phyloP scores from a whole-genome alignment of 2,888 invertebrate genomes.

The Pemphredon lugubris region DNA sequence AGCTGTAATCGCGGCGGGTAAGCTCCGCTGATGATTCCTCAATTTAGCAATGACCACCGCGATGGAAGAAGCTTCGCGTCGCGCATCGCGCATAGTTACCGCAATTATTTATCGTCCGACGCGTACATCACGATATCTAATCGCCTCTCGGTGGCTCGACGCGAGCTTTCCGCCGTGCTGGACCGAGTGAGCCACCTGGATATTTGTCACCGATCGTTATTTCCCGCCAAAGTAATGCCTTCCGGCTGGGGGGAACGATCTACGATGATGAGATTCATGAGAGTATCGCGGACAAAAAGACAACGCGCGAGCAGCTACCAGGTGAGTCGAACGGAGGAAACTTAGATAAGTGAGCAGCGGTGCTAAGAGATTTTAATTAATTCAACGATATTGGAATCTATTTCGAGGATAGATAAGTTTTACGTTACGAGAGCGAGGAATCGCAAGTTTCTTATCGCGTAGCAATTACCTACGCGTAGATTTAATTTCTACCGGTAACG shows the following conservation, averaged over 20 bases:
- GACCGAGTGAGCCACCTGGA: slow-evolving; percentile 37
- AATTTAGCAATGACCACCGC: slow-evolving; percentile 63
- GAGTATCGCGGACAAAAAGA: slow-evolving; percentile 15
- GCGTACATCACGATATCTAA: slow-evolving; percentile 55
- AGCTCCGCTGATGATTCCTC: slow-evolving; percentile 60
- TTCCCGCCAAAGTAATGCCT: slow-evolving; percentile 38
- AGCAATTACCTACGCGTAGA: too few relatives aligned
- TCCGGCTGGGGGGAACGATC: slow-evolving; percentile 32
- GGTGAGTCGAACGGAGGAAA: too few relatives aligned
- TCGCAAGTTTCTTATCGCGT: too few relatives aligned
- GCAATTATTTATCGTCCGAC: slow-evolving; percentile 57
- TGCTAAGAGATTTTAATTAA: too few relatives aligned
- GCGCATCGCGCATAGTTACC: slow-evolving; percentile 34
- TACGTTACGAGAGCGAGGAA: too few relatives aligned
- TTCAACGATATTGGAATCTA: too few relatives aligned
- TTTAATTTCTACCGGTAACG: too few relatives aligned
- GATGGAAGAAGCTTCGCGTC: slow-evolving; percentile 32
- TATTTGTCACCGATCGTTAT: slow-evolving; percentile 60
- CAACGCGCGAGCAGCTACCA: slow-evolving; percentile 17
- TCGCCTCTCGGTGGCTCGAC: slow-evolving; percentile 33
- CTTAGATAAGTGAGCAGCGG: neutral
- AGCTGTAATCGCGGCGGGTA: slow-evolving; percentile 60
- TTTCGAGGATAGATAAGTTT: too few relatives aligned
- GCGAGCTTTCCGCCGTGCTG: slow-evolving; percentile 13
- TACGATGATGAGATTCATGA: slow-evolving; percentile 28